Evolutionary conservation across 2,888 invertebrate species (phyloP), one percentile per base, ranked within the genome.

Genomic region (Philaethria dido): DNA sequence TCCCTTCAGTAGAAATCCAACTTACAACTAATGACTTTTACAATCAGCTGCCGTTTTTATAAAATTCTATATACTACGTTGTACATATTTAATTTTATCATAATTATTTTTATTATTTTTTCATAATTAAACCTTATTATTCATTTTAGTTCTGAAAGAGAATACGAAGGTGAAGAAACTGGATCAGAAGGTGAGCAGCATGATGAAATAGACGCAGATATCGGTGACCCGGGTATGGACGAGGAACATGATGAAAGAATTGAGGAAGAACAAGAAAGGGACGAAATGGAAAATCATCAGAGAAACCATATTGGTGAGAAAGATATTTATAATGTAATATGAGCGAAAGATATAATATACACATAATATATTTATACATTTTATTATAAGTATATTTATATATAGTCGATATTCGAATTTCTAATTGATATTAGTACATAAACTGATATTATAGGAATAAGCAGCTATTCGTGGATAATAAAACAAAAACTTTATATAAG

Each of bases 181-280:
- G 95, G 94, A 73, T 96, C 95, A 22, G 95, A 96, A 77, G 94
- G 94, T 44, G 96, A 96, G 80, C 94, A 95, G 22, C 93, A 94
- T 74, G 96, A 94, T 50, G 96, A 96, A 69, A 79, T 84, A 68
- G 93, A 93, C 65, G 88, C 81, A 74, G 92, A 87, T 77, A 78
- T 78, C 64, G 93, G 93, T 78, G 93, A 87, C 62, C 86, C 85
- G 13, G 44, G 44, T 70, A 82, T 82, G 45, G 81, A 79, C 4
- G 87, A 85, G 44, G 83, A 84, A 60, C 77, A 74, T 8, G 77
- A 80, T 59, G 87, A 86, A 44, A 83, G 86, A 77, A 73, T 87
- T 42, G 89, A 89, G 55, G 89, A 91, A 66, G 89, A 90, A 77
- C 89, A 89, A 55, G 86, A 88, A 64, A 81, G 78, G 18, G 87